Base-by-base conservation (phyloP, 2,888 invertebrate genomes). In the Odontocolon sp. region DNA sequence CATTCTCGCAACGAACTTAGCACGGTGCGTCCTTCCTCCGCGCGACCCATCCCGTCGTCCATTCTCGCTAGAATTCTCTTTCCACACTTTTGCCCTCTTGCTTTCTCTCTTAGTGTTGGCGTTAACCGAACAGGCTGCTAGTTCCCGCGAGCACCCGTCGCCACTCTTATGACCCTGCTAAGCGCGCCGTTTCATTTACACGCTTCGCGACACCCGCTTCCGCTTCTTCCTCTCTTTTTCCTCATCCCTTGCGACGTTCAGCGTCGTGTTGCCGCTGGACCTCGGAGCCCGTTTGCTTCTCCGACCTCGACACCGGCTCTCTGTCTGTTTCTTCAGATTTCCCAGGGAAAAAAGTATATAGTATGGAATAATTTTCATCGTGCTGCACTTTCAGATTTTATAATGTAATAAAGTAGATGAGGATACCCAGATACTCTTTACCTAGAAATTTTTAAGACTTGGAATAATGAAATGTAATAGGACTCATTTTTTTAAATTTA, bases 1-100 rank as follows among this genome's bases (percentile, higher is more conserved):
- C 86, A 85, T 86, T 86, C 83, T 84, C 83, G 59, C 83, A 86
- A 86, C 83, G 82, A 86, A 86, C 82, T 86, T 86, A 86, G 82
- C 70, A 66, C 50, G 28, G 56, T 68, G 67, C 72, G 71, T 67
- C 63, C 67, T 59, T 31, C 38, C 77, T 68, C 71, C 67, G 33
- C 23, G 36, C 23, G 38, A 36, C 45, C 56, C 45, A 21, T 38
- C 61, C 33, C 14, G 31, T 57, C 47, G 31, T 67, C 52, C 33
- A 28, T 59, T 69, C 59, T 70, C 50, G 8, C 64, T 42, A 57
- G 36, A n/a, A n/a, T 64, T 70, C 64, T 36, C 66, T 47, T 52
- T 61, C 42, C 47, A 57, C 66, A 21, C 61, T 42, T 59, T 26
- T 16, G 40, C 50, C 42, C 45, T n/a, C n/a, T n/a, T n/a, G n/a